phyloP scores from a whole-genome alignment of 2,888 invertebrate species.

The Xanthorhoe designata region DNA sequence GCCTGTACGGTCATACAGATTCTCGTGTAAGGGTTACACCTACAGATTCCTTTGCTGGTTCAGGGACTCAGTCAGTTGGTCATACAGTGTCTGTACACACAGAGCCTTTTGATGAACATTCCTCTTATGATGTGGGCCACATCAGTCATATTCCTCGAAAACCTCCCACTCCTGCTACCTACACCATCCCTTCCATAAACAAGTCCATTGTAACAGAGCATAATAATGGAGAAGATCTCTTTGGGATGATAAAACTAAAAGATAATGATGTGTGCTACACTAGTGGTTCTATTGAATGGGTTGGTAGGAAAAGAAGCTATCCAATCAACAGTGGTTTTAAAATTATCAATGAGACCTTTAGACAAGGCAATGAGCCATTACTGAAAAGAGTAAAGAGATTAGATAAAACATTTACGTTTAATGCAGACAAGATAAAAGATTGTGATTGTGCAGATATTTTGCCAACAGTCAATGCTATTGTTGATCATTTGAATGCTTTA shows the following conservation, averaged over 20 bases:
- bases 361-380: conserved; percentile 52
- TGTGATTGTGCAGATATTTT: conserved; percentile 78
- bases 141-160: conserved; percentile 72
- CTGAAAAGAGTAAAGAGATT: conserved; percentile 59
- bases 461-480: conserved; percentile 82
- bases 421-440: conserved; percentile 55
- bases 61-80: conserved; percentile 20
- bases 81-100: conserved; percentile 34
- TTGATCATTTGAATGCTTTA: conserved; percentile 84
- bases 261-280: conserved; percentile 80
- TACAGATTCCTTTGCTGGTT: conserved; percentile 28
- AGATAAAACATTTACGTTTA: conserved; percentile 54
- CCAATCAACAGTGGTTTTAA: conserved; percentile 79
- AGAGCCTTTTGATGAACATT: conserved; percentile 27
- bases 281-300: conserved; percentile 80
- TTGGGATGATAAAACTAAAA: conserved; percentile 77
- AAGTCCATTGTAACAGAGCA: conserved; percentile 52
- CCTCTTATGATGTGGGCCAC: conserved; percentile 65
- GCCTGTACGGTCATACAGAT: conserved; percentile 42
- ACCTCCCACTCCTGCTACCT: conserved; percentile 70
- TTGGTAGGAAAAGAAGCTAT: conserved; percentile 74
- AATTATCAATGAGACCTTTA: conserved; percentile 59
- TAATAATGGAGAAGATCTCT: conserved; percentile 59
- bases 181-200: conserved; percentile 63
- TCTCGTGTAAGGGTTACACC: conserved; percentile 33